Evolutionary conservation across 2,113 vertebrate genomes (phyloP), one percentile per base, ranked within the genome.

Genomic region (Baryphthengus martii): DNA sequence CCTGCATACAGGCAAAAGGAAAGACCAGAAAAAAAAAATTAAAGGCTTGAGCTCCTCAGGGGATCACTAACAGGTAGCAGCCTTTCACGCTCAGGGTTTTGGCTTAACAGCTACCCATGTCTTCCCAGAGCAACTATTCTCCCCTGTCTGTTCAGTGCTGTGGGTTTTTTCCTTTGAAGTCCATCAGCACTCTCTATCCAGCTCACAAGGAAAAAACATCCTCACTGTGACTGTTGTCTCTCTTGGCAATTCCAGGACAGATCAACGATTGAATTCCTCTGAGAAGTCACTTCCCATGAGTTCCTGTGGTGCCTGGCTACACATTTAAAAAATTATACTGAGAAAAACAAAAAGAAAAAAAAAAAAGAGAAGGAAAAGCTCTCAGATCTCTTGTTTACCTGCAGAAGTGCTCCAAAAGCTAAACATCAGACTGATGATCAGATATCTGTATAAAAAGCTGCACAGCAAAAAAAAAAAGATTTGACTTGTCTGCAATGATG

Each of bases 171-270:
- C 18, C 37, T 62, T 29, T 50, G 35, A 67, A 80, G 61, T 68
- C 70, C 37, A 65, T 19, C 73, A 52, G 55, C 47, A 45, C 14
- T 50, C 10, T 39, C 45, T 11, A 24, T 4, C 23, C 67, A 67
- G 59, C 11, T 68, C 65, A 44, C 28, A 86, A 40, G 29, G 7
- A 80, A 78, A 47, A 93, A 90, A 83, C 9, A 88, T 3, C 39
- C 31, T 35, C 14, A 3, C 40, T 29, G 14, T 0, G 1, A 78
- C 1, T 37, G 39, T 50, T 33, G 2, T 25, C 44, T 78, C 37
- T 78, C 23, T 44, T 3, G 9, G 75, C 52, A 90, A 61, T 29
- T 52, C 37, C 61, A 89, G 79, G 56, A 68, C 47, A 94, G 28
- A 89, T 65, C 75, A 90, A 49, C 55, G 50, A 47, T 0, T 63